Evolutionary conservation across 2,797 vertebrate species (phyloP).

Genomic region (Sandelia bainsii): DNA sequence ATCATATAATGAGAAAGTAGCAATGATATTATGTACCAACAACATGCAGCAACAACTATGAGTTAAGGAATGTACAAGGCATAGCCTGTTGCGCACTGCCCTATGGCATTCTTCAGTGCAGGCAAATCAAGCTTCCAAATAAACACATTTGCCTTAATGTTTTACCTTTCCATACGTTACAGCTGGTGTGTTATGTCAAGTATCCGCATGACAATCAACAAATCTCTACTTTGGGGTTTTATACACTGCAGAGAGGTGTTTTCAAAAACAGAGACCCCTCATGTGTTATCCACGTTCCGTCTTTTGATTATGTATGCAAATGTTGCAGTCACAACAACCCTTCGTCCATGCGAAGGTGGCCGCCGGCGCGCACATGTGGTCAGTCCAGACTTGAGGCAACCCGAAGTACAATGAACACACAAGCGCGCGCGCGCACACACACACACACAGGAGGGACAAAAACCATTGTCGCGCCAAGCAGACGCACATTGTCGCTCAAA

Average conservation of each 20-base stretch:
- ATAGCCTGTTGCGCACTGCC: conserved; percentile 43
- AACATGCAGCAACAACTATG: conserved; percentile 44
- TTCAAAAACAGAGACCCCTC: background rate
- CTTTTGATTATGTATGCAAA: background rate
- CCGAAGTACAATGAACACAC: conserved; percentile 45
- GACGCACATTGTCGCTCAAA: conserved; percentile 3
- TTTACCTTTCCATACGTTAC: conserved; percentile 23
- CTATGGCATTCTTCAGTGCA: conserved; percentile 21
- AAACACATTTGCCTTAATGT: conserved; percentile 39
- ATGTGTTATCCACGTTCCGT: background rate
- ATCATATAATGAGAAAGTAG: conserved; percentile 12
- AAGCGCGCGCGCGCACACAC: conserved; percentile 32
- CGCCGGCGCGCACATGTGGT: conserved; percentile 54
- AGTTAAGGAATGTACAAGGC: conserved; percentile 52
- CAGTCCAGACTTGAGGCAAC: conserved; percentile 58
- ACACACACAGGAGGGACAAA: conserved; percentile 10
- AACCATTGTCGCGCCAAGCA: conserved; percentile 24
- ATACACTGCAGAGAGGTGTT: background rate
- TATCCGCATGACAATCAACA: background rate
- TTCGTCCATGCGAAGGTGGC: conserved; percentile 33
- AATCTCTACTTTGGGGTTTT: background rate
- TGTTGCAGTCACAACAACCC: conserved; percentile 17
- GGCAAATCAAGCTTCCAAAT: conserved; percentile 21
- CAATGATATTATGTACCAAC: conserved; percentile 41
- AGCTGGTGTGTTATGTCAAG: background rate